A percentile compares a stretch with the other conserved stretches of the same genome.
Evolutionary conservation across 2,888 invertebrate genomes (phyloP).

Genomic region (Pecten maximus): DNA sequence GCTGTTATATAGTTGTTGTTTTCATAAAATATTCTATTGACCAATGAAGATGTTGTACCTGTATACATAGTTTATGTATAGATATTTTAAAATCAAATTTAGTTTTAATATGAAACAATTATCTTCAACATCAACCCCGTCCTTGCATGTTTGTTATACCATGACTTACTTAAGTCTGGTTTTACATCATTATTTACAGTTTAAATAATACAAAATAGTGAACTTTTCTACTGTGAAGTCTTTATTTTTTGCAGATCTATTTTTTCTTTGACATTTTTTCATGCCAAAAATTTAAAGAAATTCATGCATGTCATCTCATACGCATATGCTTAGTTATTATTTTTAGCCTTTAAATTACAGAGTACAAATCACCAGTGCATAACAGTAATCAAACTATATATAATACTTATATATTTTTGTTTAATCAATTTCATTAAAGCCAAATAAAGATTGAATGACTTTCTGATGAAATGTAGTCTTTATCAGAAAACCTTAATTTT

Average conservation of each 20-base stretch:
- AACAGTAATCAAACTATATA: no score
- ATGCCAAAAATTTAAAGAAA: no score
- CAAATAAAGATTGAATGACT: no score
- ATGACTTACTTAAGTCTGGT: no score
- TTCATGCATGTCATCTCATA: no score
- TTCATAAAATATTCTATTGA: not conserved
- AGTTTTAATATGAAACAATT: not conserved
- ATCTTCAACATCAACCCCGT: not conserved
- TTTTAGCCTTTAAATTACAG: no score
- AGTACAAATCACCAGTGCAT: no score
- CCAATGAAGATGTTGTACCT: not conserved
- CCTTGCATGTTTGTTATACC: not conserved
- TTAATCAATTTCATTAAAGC: no score
- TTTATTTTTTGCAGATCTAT: not conserved
- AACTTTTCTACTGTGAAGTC: not conserved
- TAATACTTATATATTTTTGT: no score
- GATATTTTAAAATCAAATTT: not conserved
- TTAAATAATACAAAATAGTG: not conserved
- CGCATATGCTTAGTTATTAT: no score
- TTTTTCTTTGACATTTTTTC: not conserved
- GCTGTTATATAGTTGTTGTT: not conserved
- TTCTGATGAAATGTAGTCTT: no score
- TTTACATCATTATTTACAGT: not conserved
- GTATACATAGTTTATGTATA: not conserved
- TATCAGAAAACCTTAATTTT: no score